These are phyloP conservation scores for Plagodis dolabraria DNA, from an alignment of 2,888 invertebrate species.

Conservation along the genomic window DNA sequence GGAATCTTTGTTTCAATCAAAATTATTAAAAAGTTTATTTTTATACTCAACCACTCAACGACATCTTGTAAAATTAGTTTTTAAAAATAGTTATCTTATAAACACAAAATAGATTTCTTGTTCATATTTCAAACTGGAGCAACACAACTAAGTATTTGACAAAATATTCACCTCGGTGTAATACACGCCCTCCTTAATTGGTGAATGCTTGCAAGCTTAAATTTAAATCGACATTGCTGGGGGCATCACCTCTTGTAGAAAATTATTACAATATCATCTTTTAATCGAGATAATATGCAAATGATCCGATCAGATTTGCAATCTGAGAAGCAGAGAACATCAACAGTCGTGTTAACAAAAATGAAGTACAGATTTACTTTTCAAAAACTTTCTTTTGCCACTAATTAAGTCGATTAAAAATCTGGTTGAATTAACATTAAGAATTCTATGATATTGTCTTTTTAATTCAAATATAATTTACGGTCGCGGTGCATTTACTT, in stretches of 20 bases:
- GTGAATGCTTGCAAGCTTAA: constrained; percentile 34
- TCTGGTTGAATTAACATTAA: constrained; percentile 19
- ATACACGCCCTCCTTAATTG: constrained; percentile 28
- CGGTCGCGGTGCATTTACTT: too few species aligned
- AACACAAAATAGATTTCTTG: too few species aligned
- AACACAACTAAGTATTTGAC: neutral
- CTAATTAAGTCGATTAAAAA: constrained; percentile 1
- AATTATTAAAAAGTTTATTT: too few species aligned
- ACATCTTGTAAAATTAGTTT: too few species aligned
- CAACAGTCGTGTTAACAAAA: constrained; percentile 14
- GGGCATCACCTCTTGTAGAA: constrained; percentile 35
- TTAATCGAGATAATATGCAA: constrained; percentile 29
- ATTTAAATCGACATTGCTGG: constrained; percentile 38
- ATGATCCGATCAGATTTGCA: constrained; percentile 28
- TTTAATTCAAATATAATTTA: constrained; percentile 2
- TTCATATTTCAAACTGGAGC: neutral
- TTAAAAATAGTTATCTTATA: too few species aligned
- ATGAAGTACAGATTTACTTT: constrained; percentile 13
- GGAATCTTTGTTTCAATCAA: too few species aligned
- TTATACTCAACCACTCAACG: too few species aligned
- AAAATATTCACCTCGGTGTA: constrained; percentile 24
- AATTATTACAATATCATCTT: constrained; percentile 38
- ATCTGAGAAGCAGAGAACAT: constrained; percentile 29
- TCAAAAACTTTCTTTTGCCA: constrained; percentile 22
- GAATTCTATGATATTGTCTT: constrained; percentile 7